Base-by-base conservation (phyloP, 2,113 vertebrate genomes). In the Nycticryphes semicollaris region DNA sequence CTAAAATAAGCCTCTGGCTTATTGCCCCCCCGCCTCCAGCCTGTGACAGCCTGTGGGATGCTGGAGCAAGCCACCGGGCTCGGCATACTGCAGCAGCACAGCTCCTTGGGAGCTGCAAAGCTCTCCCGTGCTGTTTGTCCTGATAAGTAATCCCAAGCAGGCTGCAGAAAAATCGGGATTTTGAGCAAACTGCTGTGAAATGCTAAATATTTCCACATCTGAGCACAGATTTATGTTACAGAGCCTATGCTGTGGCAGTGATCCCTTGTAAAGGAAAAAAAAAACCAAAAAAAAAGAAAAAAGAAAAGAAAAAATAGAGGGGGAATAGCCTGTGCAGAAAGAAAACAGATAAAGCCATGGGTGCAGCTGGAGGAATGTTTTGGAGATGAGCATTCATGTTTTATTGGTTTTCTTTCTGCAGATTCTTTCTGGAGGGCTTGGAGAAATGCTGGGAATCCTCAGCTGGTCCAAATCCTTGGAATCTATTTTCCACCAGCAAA, bases 321-420 rank as follows among this genome's bases (percentile, higher is more conserved):
- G 5, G 15, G 7, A 53, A 30, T 8, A 57, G 50, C 9, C 25
- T 0, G 0, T 79, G 66, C 19, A 48, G 72, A 88, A 78, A 56
- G 25, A 78, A 93, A 90, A 43, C 45, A 93, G 90, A 94, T 64
- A 94, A 91, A 94, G 41, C 15, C 20, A 1, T 90, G 72, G 28
- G 31, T 59, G 82, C 22, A 87, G 89, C 25, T 77, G 76, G 72
- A 94, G 76, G 86, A 94, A 95, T 92, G 86, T 54, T 90, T 63
- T 57, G 8, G 64, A 64, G 31, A 50, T 45, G 50, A 84, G 5
- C 7, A 37, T 73, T 92, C 18, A 0, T 25, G 33, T 80, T 93
- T 82, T 27, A 62, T 88, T 48, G 68, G 33, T 63, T 94, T 94
- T 89, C 45, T 77, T 67, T 37, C 59, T 86, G 68, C 41, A 74